These are phyloP conservation scores for Schizothorax lantsangensis DNA, from an alignment of 2,797 vertebrate genomes.

Conservation along the genomic window DNA sequence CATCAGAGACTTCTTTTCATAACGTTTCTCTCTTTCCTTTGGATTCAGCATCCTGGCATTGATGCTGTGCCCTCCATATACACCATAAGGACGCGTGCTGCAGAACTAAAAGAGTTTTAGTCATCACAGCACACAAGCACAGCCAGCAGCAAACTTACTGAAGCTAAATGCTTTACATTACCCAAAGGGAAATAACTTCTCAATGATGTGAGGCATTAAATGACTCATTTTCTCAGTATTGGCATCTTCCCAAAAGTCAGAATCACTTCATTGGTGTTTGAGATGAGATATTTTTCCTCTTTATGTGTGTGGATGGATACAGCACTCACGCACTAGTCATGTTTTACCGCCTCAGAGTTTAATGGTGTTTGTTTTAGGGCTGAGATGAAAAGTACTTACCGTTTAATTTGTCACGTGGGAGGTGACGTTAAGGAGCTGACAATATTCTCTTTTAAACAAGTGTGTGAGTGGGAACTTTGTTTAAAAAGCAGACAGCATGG, in stretches of 20 bases:
- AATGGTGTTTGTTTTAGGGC: constrained; percentile 25
- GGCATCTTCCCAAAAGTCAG: background rate
- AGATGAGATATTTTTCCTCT: constrained; percentile 5
- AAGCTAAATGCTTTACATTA: constrained; percentile 12
- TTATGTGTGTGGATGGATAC: background rate
- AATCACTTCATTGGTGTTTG: background rate
- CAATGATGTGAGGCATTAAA: constrained; percentile 18
- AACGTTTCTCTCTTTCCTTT: constrained; percentile 11
- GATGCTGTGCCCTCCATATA: constrained; percentile 49
- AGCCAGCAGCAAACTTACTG: background rate
- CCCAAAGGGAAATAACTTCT: constrained; percentile 25
- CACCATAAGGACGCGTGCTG: constrained; percentile 39
- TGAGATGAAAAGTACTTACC: constrained; percentile 26
- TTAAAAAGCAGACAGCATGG: constrained; percentile 20
- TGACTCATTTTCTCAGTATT: background rate
- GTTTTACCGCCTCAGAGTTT: constrained; percentile 22
- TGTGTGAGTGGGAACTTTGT: constrained; percentile 27
- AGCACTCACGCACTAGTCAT: constrained; percentile 9
- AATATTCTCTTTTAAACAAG: constrained; percentile 24
- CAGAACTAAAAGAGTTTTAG: constrained; percentile 23
- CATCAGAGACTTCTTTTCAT: constrained; percentile 1
- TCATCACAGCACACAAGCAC: constrained; percentile 5
- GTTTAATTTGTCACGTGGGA: constrained; percentile 36
- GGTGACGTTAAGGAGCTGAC: constrained; percentile 21
- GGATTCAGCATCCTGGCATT: constrained; percentile 47